A percentile compares a stretch with the other conserved stretches of the same genome.
Conservation (phyloP, 2,797 vertebrate species). For the Pipistrellus pygmaeus region DNA sequence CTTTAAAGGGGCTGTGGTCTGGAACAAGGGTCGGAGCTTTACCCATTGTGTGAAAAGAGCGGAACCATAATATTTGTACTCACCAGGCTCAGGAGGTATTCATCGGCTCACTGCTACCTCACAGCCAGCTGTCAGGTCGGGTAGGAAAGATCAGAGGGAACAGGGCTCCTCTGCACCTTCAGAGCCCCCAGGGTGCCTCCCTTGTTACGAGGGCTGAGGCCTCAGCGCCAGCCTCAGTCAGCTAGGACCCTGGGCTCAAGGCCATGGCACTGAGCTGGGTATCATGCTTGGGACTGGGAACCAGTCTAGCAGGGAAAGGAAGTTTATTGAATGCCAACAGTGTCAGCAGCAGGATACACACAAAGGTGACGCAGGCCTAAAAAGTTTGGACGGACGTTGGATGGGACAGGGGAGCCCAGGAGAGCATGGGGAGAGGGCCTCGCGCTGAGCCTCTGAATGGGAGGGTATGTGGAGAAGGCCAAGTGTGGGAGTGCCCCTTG, state of each 20-base stretch:
- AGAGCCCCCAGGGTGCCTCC: neutral
- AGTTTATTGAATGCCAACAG: neutral
- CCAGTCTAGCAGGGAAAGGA: neutral
- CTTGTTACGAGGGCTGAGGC: neutral
- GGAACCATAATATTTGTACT: neutral
- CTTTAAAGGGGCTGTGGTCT: neutral
- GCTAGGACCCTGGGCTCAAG: neutral
- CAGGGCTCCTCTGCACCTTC: neutral
- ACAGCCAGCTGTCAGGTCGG: neutral
- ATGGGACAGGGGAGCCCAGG: neutral
- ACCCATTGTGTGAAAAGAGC: neutral
- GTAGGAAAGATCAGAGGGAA: neutral
- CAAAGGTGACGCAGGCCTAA: neutral
- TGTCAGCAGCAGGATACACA: neutral
- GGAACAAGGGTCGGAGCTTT: neutral
- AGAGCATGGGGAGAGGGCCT: neutral
- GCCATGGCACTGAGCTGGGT: neutral
- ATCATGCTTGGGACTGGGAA: neutral
- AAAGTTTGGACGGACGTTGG: neutral
- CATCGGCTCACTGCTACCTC: neutral
- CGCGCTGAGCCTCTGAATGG: too few relatives aligned
- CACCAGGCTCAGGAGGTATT: neutral
- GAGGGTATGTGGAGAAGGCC: too few relatives aligned
- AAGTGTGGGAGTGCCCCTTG: neutral
- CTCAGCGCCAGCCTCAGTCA: neutral